Conservation (phyloP, 2,113 vertebrate species). For the Spea bombifrons region DNA sequence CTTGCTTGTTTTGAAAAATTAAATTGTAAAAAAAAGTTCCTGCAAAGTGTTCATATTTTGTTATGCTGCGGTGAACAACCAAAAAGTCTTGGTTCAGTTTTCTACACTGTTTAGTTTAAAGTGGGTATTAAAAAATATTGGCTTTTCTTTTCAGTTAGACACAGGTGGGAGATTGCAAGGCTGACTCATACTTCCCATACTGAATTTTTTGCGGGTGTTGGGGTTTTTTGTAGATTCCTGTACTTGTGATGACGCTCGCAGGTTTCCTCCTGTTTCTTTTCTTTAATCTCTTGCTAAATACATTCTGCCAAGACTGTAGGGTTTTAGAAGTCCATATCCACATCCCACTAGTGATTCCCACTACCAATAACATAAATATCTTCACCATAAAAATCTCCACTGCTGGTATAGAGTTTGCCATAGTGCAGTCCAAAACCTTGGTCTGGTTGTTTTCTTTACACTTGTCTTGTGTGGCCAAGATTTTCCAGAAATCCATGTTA, state of each 20-base stretch:
- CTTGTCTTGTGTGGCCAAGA: constrained; percentile 73
- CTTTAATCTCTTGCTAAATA: constrained; percentile 84
- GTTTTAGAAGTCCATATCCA: constrained; percentile 99
- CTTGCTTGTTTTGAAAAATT: not conserved
- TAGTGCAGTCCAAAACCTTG: constrained; percentile 74
- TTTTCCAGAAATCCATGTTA: constrained; percentile 90
- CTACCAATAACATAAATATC: constrained; percentile 92
- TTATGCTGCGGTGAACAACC: constrained; percentile 10
- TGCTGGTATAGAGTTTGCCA: constrained; percentile 86
- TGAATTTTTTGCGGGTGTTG: constrained; percentile 81
- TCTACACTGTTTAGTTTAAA: constrained; percentile 26
- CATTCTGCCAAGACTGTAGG: constrained; percentile 91
- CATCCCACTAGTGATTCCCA: constrained; percentile 95
- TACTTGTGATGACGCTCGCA: constrained; percentile 77
- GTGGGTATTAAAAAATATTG: not conserved
- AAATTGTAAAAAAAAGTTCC: not conserved
- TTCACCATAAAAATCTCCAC: constrained; percentile 98
- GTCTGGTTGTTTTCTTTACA: constrained; percentile 71
- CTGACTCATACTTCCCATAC: constrained; percentile 80
- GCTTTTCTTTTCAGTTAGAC: constrained; percentile 65
- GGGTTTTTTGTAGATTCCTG: constrained; percentile 85
- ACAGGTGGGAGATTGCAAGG: constrained; percentile 80
- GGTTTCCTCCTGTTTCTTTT: constrained; percentile 84
- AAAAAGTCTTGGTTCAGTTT: constrained; percentile 43
- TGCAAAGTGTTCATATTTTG: not conserved